These are phyloP conservation scores for Crambe crambe DNA, from an alignment of 37 sponge, comb jelly and placozoan species.

Conservation along the genomic window DNA sequence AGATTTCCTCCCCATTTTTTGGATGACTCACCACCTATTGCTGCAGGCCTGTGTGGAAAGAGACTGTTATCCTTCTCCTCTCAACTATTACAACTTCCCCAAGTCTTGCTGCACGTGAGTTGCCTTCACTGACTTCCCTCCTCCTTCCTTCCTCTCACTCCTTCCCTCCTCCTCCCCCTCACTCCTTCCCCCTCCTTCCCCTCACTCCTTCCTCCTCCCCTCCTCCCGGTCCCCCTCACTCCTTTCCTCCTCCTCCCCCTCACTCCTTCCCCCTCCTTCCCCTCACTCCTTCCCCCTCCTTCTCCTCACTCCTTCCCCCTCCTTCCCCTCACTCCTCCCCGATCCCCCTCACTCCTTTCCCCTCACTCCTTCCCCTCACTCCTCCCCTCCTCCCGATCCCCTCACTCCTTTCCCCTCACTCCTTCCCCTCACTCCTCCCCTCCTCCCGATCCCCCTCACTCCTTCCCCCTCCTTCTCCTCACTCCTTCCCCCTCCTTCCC, in stretches of 20 bases:
- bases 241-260: background rate
- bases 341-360: background rate
- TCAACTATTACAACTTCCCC: constrained; percentile 92
- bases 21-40: background rate
- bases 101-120: constrained; percentile 96
- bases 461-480: background rate
- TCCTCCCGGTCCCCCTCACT: background rate
- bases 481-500: background rate
- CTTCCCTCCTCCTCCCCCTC: background rate
- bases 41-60: constrained; percentile 82
- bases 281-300: background rate
- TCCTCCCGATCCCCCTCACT: too few species aligned
- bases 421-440: constrained; percentile 70
- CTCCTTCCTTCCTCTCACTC: background rate
- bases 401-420: background rate
- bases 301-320: background rate
- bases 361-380: constrained; percentile 45
- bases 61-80: constrained; percentile 95
- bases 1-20: background rate
- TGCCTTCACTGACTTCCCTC: background rate
- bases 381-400: background rate
- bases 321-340: background rate
- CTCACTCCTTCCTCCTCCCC: background rate
- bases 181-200: background rate
- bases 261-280: background rate